Base-by-base conservation (phyloP, 1,140 invertebrate species). In the Drosophila kurseongensis region DNA sequence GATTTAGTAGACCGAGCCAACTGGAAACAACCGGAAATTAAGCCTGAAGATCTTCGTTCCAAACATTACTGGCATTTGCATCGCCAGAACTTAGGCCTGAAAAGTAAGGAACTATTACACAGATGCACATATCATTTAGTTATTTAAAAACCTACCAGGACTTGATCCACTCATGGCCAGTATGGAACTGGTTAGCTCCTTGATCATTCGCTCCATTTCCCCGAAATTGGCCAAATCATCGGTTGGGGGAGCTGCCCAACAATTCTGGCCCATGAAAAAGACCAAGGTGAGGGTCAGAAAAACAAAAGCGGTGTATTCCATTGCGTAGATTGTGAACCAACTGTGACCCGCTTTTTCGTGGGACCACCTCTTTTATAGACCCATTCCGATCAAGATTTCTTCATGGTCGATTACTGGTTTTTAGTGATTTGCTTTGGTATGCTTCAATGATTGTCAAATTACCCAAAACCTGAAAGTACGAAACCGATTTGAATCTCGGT, bases 151-250 rank as follows among this genome's bases (percentile, higher is more conserved):
- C n/a, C 10, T 23, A 65, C 66, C 54, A 8, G 66, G n/a, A 38
- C 35, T 29, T 4, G 14, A 60, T 8, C 67, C 83, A 48, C 48
- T 77, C 67, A 88, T 62, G 48, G 72, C 59, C 57, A 86, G 13
- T 14, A 86, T 67, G 1, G 83, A 79, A 32, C 62, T 80, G 23
- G 84, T 78, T 27, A 86, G 50, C 12, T 86, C 83, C 75, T 79
- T 86, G 10, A 86, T 69, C 1, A 75, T 73, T 9, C 59, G 56
- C 29, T 86, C 83, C 63, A 86, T 57, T 18, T 76, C 79, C n/a
- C 41, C 56, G 7, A 83, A 79, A n/a, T 76, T 63, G 14, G 62
- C 48, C 58, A 68, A 27, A 8, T 86, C 71, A 7, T 82, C 72
- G 3, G 42, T 13, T 0, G 72, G 58, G 0, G 83, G 83, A 4